These are phyloP conservation scores for Circaetus cinerascens DNA, from an alignment of 2,113 vertebrate species.

Conservation along the genomic window DNA sequence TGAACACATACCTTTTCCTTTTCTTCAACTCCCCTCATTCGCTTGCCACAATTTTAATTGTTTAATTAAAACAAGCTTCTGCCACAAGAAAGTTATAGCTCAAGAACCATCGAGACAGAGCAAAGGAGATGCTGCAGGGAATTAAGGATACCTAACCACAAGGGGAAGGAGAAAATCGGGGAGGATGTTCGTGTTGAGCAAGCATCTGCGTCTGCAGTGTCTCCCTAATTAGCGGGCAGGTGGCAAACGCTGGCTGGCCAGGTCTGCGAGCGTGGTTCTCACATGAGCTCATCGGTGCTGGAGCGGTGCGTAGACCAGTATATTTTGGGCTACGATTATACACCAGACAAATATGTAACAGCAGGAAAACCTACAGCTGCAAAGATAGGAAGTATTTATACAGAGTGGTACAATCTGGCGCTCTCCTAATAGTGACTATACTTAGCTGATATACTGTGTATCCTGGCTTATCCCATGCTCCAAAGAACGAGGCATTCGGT, in stretches of 20 bases:
- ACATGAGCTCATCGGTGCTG: background rate
- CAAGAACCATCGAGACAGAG: background rate
- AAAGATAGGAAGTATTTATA: background rate
- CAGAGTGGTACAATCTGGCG: background rate
- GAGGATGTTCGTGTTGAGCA: background rate
- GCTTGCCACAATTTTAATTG: background rate
- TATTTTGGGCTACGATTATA: constrained; percentile 9
- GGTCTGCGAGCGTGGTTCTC: background rate
- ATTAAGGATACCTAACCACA: background rate
- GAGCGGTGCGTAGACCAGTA: background rate
- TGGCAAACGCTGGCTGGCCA: background rate
- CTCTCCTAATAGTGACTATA: background rate
- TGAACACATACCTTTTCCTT: background rate
- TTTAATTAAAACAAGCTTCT: background rate
- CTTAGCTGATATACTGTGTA: background rate
- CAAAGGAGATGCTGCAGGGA: background rate
- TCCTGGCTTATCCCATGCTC: background rate
- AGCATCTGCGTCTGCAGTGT: background rate
- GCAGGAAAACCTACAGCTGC: constrained; percentile 2
- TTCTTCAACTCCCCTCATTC: background rate
- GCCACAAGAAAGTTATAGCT: background rate
- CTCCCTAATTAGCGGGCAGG: background rate
- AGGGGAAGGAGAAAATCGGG: background rate
- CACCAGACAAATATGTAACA: constrained; percentile 14
- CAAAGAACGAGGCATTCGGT: background rate